Percentiles rank a stretch among this genome's conserved stretches.
Conservation (phyloP, 2,113 vertebrate species). For the Pangasianodon gigas region DNA sequence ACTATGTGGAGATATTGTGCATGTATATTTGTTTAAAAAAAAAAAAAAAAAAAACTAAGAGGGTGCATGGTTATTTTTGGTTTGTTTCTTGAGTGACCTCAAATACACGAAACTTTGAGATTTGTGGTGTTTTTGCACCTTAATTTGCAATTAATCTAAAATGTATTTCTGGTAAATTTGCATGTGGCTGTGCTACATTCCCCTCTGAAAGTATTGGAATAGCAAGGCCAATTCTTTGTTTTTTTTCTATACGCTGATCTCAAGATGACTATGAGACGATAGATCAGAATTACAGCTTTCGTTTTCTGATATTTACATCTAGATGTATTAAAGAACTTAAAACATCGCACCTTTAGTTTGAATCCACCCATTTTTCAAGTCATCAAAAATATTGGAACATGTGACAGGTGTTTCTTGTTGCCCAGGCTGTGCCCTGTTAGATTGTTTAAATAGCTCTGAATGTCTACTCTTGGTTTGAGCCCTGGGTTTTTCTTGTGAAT, state of each 20-base stretch:
- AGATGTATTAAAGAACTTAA: neutral
- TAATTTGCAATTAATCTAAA: neutral
- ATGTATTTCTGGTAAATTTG: neutral
- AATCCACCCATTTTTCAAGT: neutral
- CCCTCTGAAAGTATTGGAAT: neutral
- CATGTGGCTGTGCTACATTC: neutral
- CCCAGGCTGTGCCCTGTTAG: neutral
- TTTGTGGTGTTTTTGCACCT: neutral
- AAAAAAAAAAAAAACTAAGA: neutral
- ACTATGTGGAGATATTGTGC: neutral
- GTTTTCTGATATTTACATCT: neutral
- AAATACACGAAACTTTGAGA: neutral
- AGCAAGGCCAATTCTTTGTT: neutral
- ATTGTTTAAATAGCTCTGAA: neutral
- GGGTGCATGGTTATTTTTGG: neutral
- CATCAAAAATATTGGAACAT: neutral
- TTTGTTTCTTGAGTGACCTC: neutral
- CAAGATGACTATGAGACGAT: neutral
- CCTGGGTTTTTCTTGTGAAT: neutral
- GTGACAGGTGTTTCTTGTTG: neutral
- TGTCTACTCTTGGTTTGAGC: neutral
- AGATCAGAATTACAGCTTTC: neutral
- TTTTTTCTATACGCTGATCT: neutral
- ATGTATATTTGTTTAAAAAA: no score
- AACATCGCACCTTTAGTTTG: neutral